Base-by-base conservation (phyloP, 2,888 invertebrate species). In the Lobophora halterata region DNA sequence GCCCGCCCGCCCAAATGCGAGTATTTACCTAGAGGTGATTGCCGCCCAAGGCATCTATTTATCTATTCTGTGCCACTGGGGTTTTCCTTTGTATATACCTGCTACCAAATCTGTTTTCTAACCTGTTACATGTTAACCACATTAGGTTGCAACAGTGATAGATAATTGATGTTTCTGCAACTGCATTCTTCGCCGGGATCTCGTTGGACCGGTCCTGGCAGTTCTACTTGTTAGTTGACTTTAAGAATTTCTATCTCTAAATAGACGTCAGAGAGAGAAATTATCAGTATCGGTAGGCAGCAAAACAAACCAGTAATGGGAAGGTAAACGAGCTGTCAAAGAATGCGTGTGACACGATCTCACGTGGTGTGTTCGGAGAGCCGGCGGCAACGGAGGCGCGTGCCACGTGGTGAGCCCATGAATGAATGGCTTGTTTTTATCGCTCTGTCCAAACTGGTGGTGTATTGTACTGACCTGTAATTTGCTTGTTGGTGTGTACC, bases 391-490 rank as follows among this genome's bases (percentile, higher is more conserved):
- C 46, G 46, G 30, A 40, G 52, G 46, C 50, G 40, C 48, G 49
- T 29, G 46, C 42, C 51, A 36, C 32, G 30, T n/a, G n/a, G n/a
- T n/a, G n/a, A n/a, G n/a, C 49, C 52, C 68, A 65, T 73, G 66
- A 72, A 72, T 73, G 73, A 65, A 65, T 66, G 56, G 71, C 74
- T 78, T 81, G 82, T 82, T 82, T 79, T 81, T 73, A 70, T 67
- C 67, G 68, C 77, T 71, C 69, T 64, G 72, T 69, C 68, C 71
- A 71, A 73, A 73, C 66, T 62, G 65, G 63, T 62, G 71, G 61
- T 68, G 74, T 69, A 72, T 69, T 61, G n/a, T 65, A 59, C 71
- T 61, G 70, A 73, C 76, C 75, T 74, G 77, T 76, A 80, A 81
- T 81, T 82, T 79, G 65, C 70, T 68, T 71, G 69, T 70, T 69